These are phyloP conservation scores for Alethe castanea DNA, from an alignment of 2,113 vertebrate genomes.

Conservation along the genomic window DNA sequence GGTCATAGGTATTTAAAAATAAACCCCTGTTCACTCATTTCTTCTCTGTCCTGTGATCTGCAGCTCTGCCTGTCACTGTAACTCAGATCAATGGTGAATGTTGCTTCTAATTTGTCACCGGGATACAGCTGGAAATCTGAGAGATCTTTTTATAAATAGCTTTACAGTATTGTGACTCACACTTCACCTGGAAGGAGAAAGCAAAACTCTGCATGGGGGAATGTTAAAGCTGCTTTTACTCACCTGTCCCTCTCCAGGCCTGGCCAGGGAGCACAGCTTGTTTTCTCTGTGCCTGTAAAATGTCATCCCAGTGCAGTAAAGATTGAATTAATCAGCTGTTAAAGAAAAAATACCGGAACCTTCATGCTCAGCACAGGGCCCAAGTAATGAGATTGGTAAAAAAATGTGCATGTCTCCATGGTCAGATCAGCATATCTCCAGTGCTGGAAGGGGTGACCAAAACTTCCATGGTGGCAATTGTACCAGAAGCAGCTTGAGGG, in stretches of 20 bases:
- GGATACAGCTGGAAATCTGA: background rate
- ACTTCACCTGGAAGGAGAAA: background rate
- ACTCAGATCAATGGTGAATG: background rate
- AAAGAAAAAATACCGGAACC: background rate
- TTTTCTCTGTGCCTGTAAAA: background rate
- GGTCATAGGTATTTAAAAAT: background rate
- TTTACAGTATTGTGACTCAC: constrained; percentile 13
- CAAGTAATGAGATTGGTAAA: background rate
- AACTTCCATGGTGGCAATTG: background rate
- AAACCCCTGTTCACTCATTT: background rate
- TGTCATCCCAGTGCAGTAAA: background rate
- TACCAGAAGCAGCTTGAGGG: background rate
- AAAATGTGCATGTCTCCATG: background rate
- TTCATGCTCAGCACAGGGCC: background rate
- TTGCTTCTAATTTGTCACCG: constrained; percentile 1
- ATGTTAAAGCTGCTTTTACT: background rate
- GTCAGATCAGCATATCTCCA: background rate
- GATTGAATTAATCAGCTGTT: background rate
- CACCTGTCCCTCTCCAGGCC: background rate
- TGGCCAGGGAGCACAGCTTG: background rate
- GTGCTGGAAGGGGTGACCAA: background rate
- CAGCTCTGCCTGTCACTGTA: background rate
- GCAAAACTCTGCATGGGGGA: background rate
- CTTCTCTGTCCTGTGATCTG: background rate
- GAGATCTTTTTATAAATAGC: background rate